Base-by-base conservation (phyloP, 2,888 invertebrate species). In the Cinara cedri region DNA sequence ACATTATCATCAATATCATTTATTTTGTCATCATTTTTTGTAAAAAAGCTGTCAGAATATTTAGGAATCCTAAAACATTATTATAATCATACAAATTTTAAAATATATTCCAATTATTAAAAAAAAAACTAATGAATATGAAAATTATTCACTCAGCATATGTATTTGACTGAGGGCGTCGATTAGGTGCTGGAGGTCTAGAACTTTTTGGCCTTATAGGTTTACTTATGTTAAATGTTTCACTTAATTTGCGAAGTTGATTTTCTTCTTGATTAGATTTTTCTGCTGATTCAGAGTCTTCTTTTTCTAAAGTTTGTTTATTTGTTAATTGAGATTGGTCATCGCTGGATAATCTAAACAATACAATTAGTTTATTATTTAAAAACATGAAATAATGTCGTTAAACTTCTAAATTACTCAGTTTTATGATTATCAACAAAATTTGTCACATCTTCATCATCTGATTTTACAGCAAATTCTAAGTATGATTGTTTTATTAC, bases 1-100 rank as follows among this genome's bases (percentile, higher is more conserved):
- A 78, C 68, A 68, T 76, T 76, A 1, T 76, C 76, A 68, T 78
- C 76, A 49, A 68, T 21, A 21, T 78, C 76, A 78, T 66, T 68
- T 68, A 68, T 66, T n/a, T 26, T 65, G 21, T 76, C 57, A 60
- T 78, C 21, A 21, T 78, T 68, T 34, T 49, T 78, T 49, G 57
- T 49, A 68, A 78, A 78, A 68, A 78, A 78, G 49, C 11, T 78
- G 21, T 78, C 76, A 11, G 76, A 49, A 60, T 78, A 26, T 57
- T 78, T 78, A 19, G 76, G 76, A 68, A 78, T 66, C 11, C 76
- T 78, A 19, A 11, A 66, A 78, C 0, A n/a, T 21, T 46, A 24
- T 8, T 34, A 60, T 34, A 42, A n/a, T 34, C 16, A 24, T 24
- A 74, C 14, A 42, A 10, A 60, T 6, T 16, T 49, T 14, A 46